A percentile compares a stretch with the other conserved stretches of the same genome.
Conservation (phyloP, 53 echinoderm and acorn worm species). For the Astropecten irregularis region DNA sequence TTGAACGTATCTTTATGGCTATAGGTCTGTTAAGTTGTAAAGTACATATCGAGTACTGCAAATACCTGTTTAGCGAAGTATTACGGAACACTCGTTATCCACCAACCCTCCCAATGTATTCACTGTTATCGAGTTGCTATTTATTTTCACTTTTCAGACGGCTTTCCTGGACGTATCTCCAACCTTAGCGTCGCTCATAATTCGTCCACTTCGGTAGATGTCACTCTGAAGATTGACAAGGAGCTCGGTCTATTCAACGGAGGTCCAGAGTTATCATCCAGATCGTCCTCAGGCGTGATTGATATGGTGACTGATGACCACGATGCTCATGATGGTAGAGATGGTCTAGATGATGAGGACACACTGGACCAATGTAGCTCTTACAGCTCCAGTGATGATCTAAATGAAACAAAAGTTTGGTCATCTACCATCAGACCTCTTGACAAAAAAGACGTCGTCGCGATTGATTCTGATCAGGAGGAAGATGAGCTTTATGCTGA, state of each 20-base stretch:
- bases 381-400: background rate
- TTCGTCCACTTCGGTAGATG: slow-evolving; percentile 12
- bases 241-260: background rate
- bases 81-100: too few relatives aligned
- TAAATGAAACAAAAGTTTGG: background rate
- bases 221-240: slow-evolving; percentile 9
- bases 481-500: background rate
- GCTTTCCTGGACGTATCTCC: slow-evolving; percentile 18
- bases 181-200: slow-evolving; percentile 29
- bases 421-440: background rate
- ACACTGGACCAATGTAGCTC: too few relatives aligned
- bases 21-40: too few relatives aligned
- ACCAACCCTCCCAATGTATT: too few relatives aligned
- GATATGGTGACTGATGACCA: too few relatives aligned
- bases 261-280: background rate
- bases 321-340: background rate
- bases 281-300: background rate
- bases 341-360: background rate
- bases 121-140: too few relatives aligned
- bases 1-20: too few relatives aligned
- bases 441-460: background rate
- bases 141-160: slow-evolving; percentile 47
- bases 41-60: too few relatives aligned
- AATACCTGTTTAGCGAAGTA: too few relatives aligned
- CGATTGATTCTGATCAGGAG: background rate